Percentiles rank a stretch among this genome's conserved stretches.
Evolutionary conservation across 2,797 vertebrate genomes (phyloP).

Genomic region (Tadarida brasiliensis): DNA sequence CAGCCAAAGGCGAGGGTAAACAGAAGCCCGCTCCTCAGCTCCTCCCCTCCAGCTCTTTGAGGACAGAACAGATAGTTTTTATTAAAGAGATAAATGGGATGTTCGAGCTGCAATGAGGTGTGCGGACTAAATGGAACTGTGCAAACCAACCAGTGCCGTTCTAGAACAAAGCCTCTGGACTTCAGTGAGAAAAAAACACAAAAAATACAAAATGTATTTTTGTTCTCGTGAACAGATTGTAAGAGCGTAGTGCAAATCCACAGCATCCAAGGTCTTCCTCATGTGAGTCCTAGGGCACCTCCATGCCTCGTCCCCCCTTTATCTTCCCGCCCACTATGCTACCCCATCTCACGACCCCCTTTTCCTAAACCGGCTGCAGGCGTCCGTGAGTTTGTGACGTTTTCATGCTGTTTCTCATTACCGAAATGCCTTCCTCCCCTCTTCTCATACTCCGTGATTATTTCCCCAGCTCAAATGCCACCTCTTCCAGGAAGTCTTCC

Average conservation of each 20-base stretch:
- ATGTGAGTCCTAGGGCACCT: accelerated
- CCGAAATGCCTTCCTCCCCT: not conserved
- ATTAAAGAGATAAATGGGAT: not conserved
- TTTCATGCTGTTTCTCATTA: not conserved
- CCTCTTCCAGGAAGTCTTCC: not conserved
- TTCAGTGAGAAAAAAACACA: not conserved
- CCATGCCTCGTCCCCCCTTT: not conserved
- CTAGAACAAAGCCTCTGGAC: not conserved
- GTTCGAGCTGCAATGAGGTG: not conserved
- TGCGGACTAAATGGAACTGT: not conserved
- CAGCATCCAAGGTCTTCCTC: not conserved
- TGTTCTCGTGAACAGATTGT: not conserved
- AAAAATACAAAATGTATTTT: not conserved
- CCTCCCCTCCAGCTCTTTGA: not conserved
- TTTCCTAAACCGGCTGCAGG: not conserved
- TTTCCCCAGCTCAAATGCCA: not conserved
- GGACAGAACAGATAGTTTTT: not conserved
- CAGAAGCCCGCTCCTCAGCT: not conserved
- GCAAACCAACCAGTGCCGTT: not conserved
- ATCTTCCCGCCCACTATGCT: accelerated
- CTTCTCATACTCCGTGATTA: not conserved
- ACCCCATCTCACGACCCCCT: not conserved
- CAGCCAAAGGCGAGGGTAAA: not conserved
- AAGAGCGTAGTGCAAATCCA: not conserved
- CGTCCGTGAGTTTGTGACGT: not conserved